Conservation (phyloP, 1,140 invertebrate species). For the Neotoxoptera formosana region DNA sequence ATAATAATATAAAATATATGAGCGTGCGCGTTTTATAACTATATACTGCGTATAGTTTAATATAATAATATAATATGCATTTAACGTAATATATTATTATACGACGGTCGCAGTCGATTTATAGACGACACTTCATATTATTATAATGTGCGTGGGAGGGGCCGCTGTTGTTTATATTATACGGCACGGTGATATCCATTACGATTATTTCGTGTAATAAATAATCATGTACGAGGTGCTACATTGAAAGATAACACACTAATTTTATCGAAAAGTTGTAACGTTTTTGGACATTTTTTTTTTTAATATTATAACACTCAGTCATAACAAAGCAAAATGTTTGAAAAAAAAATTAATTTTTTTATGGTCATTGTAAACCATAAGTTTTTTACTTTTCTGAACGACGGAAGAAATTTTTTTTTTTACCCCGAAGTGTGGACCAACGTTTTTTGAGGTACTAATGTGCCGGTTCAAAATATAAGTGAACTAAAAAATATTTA, state of each 20-base stretch:
- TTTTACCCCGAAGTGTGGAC: background rate
- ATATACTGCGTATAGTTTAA: background rate
- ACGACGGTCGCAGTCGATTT: background rate
- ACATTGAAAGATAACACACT: background rate
- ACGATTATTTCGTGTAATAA: background rate
- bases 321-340: too few species aligned
- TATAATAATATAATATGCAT: background rate
- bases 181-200: background rate
- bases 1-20: background rate
- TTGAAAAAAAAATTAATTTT: too few species aligned
- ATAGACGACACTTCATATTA: background rate
- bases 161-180: background rate
- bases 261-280: background rate
- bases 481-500: background rate
- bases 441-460: background rate
- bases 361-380: background rate
- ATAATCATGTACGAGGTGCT: background rate
- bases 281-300: background rate
- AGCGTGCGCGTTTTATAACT: background rate
- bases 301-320: too few species aligned
- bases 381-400: background rate
- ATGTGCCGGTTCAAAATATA: background rate
- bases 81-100: background rate
- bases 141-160: background rate
- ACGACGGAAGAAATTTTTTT: background rate